Base-by-base conservation (phyloP, 2,113 vertebrate species). In the Phaethon lepturus region DNA sequence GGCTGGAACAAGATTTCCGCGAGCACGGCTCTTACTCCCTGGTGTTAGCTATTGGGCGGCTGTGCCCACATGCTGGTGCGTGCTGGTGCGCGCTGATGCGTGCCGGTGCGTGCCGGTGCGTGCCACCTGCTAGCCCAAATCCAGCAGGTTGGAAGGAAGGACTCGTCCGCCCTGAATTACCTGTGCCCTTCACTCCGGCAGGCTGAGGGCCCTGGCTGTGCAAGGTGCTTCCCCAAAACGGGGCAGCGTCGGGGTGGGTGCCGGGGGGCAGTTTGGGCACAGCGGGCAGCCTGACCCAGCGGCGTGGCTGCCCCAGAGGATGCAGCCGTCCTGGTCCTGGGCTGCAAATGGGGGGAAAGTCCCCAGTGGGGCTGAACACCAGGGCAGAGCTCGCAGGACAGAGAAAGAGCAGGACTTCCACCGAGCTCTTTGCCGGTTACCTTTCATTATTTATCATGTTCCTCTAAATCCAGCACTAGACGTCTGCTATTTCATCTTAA, bases 281-380 rank as follows among this genome's bases (percentile, higher is more conserved):
- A 1, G 8, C 6, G 7, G 12, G 18, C 49, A 77, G 31, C 52
- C 45, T 63, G 28, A 19, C 29, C 18, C 2, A 4, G 29, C 25
- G 47, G 26, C 28, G 5, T 25, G 24, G 5, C 52, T 29, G 59
- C 64, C 17, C 53, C 17, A 58, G 44, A 47, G n/a, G 6, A 11
- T 49, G 24, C 24, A 26, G 1, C 23, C 1, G 1, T 13, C 11
- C 20, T 0, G 1, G n/a, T 11, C 44, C 18, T 0, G 0, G 35
- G 44, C 45, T 83, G 52, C 60, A 78, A 55, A 6, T 0, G 1
- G 8, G 11, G 11, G 5, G 9, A 25, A 42, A 42, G 29, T 38
- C n/a, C n/a, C 59, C n/a, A 2, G 0, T 44, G n/a, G 6, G 33
- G 17, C 23, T 76, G 50, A 66, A 3, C 24, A 11, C 12, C 2